Evolutionary conservation across 2,797 vertebrate species (phyloP), one percentile per base, ranked within the genome.

Genomic region (Leptatherina wallacei): DNA sequence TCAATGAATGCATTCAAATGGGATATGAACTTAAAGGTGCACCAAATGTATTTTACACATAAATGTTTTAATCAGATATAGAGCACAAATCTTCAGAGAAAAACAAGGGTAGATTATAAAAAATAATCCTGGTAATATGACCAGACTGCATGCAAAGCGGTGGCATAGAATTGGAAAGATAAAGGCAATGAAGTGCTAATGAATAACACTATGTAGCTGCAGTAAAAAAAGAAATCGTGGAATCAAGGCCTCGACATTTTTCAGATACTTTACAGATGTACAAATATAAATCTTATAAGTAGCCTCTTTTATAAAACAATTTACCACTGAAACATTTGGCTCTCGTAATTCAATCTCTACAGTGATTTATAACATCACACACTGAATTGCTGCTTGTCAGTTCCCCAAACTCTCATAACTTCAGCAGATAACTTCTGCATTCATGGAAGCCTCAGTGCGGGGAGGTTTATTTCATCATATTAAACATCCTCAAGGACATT

Each of bases 401-500:
- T 63, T 78, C 61, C 33, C 10, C 32, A 70, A 51, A 54, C 18
- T 4, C 71, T 64, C 58, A 14, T 55, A 75, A 38, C 40, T 59
- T 60, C 42, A 32, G 63, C 49, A 61, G 47, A 75, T 61, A 73
- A 80, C 27, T 47, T 10, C 14, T 40, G 24, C 77, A 63, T 13
- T 35, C 22, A 61, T 2, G 1, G 49, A 73, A 32, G 16, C 36
- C 22, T 36, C 16, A 40, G 16, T 22, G 16, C 71, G 62, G 18
- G 11, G 18, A 68, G 54, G 8, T 36, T 64, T 49, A 12, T 62
- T 57, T 36, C 54, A 6, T 68, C 27, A 69, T 68, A 58, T 72
- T 65, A 6, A 29, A 47, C 40, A 59, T 75, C 58, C 32, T 64
- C 78, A 80, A 88, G 78, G 81, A 87, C 58, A 20, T 2, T 13